phyloP scores from a whole-genome alignment of 2,797 vertebrate genomes.

The Eleutherodactylus coqui region DNA sequence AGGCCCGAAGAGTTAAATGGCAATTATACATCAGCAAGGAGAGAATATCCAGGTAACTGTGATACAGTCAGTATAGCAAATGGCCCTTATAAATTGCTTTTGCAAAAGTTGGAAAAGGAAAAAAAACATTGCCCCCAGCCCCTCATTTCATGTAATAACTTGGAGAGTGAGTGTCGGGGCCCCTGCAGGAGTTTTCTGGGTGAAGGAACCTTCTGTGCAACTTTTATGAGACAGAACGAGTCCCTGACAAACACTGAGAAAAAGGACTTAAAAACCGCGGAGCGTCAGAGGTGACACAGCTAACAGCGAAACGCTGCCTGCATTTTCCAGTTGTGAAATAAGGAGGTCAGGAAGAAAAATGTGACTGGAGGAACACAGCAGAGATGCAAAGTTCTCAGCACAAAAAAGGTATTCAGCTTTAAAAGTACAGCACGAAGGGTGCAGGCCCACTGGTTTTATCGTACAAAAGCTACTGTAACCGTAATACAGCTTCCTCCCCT shows the following conservation, averaged over 20 bases:
- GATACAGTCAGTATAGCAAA: not conserved
- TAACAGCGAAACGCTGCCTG: constrained; percentile 5
- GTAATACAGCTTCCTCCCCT: constrained; percentile 59
- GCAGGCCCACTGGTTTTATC: constrained; percentile 42
- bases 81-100: constrained; percentile 25
- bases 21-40: not conserved
- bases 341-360: constrained; percentile 58
- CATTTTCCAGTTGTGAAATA: constrained; percentile 56
- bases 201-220: constrained; percentile 22
- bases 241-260: constrained; percentile 22
- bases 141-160: constrained; percentile 8
- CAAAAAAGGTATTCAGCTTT: constrained; percentile 27
- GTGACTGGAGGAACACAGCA: constrained; percentile 8
- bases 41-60: not conserved
- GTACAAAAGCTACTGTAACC: constrained; percentile 50
- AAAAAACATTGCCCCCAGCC: constrained; percentile 20
- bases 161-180: not conserved
- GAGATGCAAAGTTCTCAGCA: constrained; percentile 29
- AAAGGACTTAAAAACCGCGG: constrained; percentile 25
- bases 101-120: not conserved
- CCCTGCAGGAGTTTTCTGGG: constrained; percentile 18
- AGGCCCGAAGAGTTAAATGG: not conserved
- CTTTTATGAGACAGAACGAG: constrained; percentile 49
- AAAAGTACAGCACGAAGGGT: constrained; percentile 26
- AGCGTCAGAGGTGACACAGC: constrained; percentile 54